A percentile compares a stretch with the other conserved stretches of the same genome.
Conservation (phyloP, 2,797 vertebrate genomes). For the Enteromius paludinosus region DNA sequence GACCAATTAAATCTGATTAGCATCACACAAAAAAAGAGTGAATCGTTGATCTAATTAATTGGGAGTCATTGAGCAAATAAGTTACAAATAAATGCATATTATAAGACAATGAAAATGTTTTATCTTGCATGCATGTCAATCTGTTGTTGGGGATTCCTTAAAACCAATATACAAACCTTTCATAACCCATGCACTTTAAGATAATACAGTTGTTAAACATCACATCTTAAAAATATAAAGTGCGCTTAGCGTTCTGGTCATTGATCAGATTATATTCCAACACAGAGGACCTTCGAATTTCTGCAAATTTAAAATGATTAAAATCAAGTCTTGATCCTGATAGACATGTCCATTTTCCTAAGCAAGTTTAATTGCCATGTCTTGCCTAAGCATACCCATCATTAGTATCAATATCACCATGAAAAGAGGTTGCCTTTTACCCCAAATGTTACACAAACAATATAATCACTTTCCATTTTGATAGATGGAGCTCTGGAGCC, state of each 20-base stretch:
- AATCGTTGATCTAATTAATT: no score
- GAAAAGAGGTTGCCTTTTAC: conserved; percentile 38
- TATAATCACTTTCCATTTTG: conserved; percentile 59
- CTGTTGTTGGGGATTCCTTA: no score
- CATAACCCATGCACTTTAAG: background rate
- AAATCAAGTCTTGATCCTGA: conserved; percentile 7
- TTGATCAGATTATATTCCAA: background rate
- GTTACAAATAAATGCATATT: no score
- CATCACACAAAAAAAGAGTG: no score
- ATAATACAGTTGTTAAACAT: background rate
- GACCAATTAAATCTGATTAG: no score
- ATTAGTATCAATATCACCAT: background rate
- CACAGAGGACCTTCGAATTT: background rate
- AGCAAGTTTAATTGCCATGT: conserved; percentile 30
- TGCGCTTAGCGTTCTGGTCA: conserved; percentile 7
- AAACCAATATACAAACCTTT: no score
- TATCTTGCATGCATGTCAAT: no score
- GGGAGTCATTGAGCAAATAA: no score
- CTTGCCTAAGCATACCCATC: background rate
- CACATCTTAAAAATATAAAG: background rate
- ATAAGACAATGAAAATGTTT: no score
- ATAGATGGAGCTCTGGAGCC: conserved; percentile 59
- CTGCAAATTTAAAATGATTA: background rate
- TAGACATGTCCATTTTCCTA: background rate
- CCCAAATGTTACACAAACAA: conserved; percentile 61